phyloP scores from a whole-genome alignment of 2,113 vertebrate genomes.

The Rhinichthys klamathensis region DNA sequence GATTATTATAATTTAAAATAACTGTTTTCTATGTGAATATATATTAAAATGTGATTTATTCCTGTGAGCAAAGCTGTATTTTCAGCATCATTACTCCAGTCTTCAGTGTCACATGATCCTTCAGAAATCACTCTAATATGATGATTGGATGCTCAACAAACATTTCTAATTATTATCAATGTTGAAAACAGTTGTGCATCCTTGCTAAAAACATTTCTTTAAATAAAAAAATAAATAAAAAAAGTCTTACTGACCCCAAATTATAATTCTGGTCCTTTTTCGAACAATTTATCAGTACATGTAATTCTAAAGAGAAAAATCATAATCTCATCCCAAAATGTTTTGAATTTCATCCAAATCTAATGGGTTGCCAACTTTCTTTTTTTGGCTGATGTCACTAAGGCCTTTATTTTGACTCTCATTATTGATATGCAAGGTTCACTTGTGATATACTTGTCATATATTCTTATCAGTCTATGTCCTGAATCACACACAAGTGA shows the following conservation, averaged over 20 bases:
- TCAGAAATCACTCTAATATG: background rate
- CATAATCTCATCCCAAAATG: too few relatives aligned
- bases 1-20: too few relatives aligned
- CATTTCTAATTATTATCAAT: background rate
- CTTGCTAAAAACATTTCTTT: background rate
- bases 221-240: background rate
- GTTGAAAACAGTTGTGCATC: background rate
- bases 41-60: too few relatives aligned
- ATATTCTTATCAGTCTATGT: background rate
- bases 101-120: background rate
- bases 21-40: too few relatives aligned
- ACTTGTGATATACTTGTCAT: background rate
- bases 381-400: too few relatives aligned
- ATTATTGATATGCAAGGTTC: background rate
- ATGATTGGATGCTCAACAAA: background rate
- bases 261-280: too few relatives aligned
- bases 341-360: background rate
- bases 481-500: background rate
- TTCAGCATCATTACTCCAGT: too few relatives aligned
- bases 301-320: background rate
- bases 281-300: background rate
- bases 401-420: background rate
- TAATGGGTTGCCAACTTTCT: background rate
- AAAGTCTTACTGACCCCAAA: background rate
- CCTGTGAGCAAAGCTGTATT: too few relatives aligned